A percentile compares a stretch with the other conserved stretches of the same genome.
phyloP scores from a whole-genome alignment of 1,140 invertebrate species.

The Drosophila grimshawi region DNA sequence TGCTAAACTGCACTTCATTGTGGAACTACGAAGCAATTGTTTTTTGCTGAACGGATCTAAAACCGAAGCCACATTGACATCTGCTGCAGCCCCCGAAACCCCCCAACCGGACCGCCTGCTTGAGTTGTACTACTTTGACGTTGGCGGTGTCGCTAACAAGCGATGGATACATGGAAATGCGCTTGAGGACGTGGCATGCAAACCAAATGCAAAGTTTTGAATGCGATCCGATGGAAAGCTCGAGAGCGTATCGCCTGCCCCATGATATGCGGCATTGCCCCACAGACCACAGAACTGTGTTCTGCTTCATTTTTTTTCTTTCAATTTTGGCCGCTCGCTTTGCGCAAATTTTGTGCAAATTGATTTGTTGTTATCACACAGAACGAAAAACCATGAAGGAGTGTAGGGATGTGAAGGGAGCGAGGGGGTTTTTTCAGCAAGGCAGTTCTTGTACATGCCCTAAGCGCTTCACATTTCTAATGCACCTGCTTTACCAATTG shows the following conservation, averaged over 20 bases:
- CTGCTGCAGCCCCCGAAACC: slow-evolving; percentile 30
- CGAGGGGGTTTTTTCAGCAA: neutral
- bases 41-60: slow-evolving; percentile 15
- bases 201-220: slow-evolving; percentile 75
- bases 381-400: neutral
- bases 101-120: slow-evolving; percentile 5
- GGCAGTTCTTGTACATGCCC: slow-evolving; percentile 43
- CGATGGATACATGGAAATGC: slow-evolving; percentile 77
- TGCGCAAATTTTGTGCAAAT: slow-evolving; percentile 82
- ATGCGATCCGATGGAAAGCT: slow-evolving; percentile 20
- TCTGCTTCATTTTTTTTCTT: neutral
- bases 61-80: slow-evolving; percentile 64
- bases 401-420: neutral
- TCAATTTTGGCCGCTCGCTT: slow-evolving; percentile 20
- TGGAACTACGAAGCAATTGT: slow-evolving; percentile 28
- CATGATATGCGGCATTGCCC: slow-evolving; percentile 31
- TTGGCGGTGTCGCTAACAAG: slow-evolving; percentile 70
- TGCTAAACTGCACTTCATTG: slow-evolving; percentile 41
- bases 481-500: slow-evolving; percentile 75
- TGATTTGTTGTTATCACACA: slow-evolving; percentile 81
- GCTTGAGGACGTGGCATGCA: slow-evolving; percentile 78
- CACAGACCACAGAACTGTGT: slow-evolving; percentile 36
- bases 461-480: slow-evolving; percentile 70
- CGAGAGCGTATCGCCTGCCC: slow-evolving; percentile 3
- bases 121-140: slow-evolving; percentile 36